Percentiles rank a stretch among this genome's conserved stretches.
These are phyloP conservation scores for Drosophila mayri DNA, from an alignment of 1,140 invertebrate species.

Conservation along the genomic window DNA sequence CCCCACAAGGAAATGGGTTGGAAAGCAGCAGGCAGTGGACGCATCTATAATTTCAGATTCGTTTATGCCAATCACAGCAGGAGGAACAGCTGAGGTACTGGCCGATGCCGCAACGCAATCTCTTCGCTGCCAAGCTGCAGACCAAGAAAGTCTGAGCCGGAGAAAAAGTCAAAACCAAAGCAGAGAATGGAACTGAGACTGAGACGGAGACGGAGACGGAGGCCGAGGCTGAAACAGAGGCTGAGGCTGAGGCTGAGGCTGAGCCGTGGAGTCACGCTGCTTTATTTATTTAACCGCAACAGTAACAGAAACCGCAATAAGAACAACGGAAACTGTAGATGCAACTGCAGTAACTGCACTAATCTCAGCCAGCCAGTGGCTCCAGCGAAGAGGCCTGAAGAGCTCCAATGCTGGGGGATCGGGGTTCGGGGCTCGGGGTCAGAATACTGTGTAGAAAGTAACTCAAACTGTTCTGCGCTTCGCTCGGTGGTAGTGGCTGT, in stretches of 20 bases:
- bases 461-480: slow-evolving; percentile 59
- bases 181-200: slow-evolving; percentile 6
- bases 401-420: neutral
- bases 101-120: slow-evolving; percentile 25
- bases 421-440: slow-evolving; percentile 8
- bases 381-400: slow-evolving; percentile 6
- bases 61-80: slow-evolving; percentile 50
- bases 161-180: slow-evolving; percentile 40
- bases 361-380: slow-evolving; percentile 40
- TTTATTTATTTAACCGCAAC: slow-evolving; percentile 82
- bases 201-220: neutral
- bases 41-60: slow-evolving; percentile 67
- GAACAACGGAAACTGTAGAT: slow-evolving; percentile 67
- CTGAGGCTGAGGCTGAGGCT: slow-evolving; percentile 18
- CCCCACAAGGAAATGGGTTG: slow-evolving; percentile 68
- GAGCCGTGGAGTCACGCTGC: slow-evolving; percentile 53
- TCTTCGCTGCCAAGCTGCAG: slow-evolving; percentile 33
- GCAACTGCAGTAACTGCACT: slow-evolving; percentile 53
- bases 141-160: slow-evolving; percentile 48
- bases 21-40: slow-evolving; percentile 27
- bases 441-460: slow-evolving; percentile 77
- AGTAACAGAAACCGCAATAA: slow-evolving; percentile 75
- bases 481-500: slow-evolving; percentile 52
- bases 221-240: neutral
- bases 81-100: slow-evolving; percentile 7